These are phyloP conservation scores for Stomorhina lunata DNA, from an alignment of 2,888 invertebrate genomes.

Conservation along the genomic window DNA sequence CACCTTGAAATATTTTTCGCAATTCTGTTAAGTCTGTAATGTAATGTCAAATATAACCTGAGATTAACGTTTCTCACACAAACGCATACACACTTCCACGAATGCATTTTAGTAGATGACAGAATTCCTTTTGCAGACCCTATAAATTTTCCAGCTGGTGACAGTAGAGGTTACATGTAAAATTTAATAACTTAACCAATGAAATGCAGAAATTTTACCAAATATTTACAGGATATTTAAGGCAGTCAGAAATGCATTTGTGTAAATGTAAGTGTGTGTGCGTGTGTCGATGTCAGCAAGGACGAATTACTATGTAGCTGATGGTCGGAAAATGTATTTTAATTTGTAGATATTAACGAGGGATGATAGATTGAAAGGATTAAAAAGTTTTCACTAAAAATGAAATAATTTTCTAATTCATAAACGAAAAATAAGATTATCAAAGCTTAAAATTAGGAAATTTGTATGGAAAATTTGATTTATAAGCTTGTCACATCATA, in stretches of 20 bases:
- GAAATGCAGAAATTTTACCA: constrained; percentile 32
- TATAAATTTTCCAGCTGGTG: neutral
- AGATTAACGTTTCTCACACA: neutral
- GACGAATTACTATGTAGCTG: constrained; percentile 34
- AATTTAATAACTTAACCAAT: constrained; percentile 44
- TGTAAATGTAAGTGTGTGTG: neutral
- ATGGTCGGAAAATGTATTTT: constrained; percentile 7
- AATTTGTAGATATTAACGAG: constrained; percentile 18
- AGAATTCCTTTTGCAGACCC: too few relatives aligned
- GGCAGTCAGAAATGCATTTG: constrained; percentile 10
- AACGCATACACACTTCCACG: neutral
- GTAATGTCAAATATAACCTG: neutral
- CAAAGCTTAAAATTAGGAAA: too few relatives aligned
- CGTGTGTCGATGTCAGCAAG: neutral
- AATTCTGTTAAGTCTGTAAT: neutral
- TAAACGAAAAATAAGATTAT: too few relatives aligned
- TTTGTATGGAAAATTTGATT: too few relatives aligned
- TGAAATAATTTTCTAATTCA: too few relatives aligned
- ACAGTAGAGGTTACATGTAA: constrained; percentile 27
- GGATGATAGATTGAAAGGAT: neutral
- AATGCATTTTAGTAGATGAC: too few relatives aligned
- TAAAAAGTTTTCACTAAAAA: neutral
- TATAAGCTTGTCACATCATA: too few relatives aligned
- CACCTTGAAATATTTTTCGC: constrained; percentile 48
- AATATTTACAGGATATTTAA: constrained; percentile 55